Evolutionary conservation across 2,888 invertebrate genomes (phyloP), one percentile per base, ranked within the genome.

Genomic region (Branchinecta sandiegonensis): DNA sequence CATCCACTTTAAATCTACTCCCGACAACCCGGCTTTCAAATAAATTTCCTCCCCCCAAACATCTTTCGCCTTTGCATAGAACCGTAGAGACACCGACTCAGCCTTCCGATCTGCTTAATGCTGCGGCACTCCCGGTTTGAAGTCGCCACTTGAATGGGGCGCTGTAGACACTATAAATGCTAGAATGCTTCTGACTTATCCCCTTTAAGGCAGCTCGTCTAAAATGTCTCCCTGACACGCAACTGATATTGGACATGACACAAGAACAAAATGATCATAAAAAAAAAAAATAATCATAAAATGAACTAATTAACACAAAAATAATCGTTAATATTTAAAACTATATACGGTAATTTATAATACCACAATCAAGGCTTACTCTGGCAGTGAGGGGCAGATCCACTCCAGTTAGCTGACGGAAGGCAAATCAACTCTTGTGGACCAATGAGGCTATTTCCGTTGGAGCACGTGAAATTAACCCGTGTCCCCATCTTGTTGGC

Each of bases 391-490:
- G 90, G 90, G 71, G 89, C 80, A 3, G 88, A 87, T 0, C 87
- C 84, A 73, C 88, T 89, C 91, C 91, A 91, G 77, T 89, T 89
- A 46, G 90, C 90, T 23, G 89, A 89, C 0, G 90, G 88, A n/a
- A 88, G 79, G 77, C 91, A 91, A 66, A 80, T 77, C 47, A 90
- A 82, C 74, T 86, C 84, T 5, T 85, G 83, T 3, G 88, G 83
- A 7, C 91, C 91, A 68, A 90, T 86, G 64, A 91, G 79, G 0
- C 88, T 85, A 76, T 89, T 89, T 4, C 90, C 90, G 74, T 89
- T 88, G 13, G 86, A 84, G 75, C 90, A 91, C 47, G 85, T 84
- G 77, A 90, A 86, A 70, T 82, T 80, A 65, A 90, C 83, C 75
- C 84, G 84, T 0, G 89, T 84, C 73, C 87, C 88, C 76, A 91